Evolutionary conservation across 2,888 invertebrate genomes (phyloP).

Genomic region (Eurytoma adleriae): DNA sequence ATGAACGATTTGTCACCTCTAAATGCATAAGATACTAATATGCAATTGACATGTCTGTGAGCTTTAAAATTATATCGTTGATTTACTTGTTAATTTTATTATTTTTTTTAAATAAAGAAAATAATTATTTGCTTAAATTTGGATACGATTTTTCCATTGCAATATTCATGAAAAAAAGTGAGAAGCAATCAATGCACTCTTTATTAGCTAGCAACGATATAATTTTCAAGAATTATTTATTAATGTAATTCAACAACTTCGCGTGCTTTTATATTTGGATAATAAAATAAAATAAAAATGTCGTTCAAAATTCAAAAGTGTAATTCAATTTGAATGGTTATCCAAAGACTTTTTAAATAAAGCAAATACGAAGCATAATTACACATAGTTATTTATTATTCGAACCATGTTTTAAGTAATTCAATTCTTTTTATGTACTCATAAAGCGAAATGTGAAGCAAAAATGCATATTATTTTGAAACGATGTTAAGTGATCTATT

Average conservation of each 20-base stretch:
- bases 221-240: constrained; percentile 26
- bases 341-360: not conserved
- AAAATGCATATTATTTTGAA: no score
- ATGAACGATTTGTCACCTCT: not conserved
- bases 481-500: no score
- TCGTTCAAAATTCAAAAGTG: constrained; percentile 29
- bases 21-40: not conserved
- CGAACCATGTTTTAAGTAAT: no score
- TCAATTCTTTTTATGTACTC: no score
- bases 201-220: constrained; percentile 14
- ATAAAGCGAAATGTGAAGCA: no score
- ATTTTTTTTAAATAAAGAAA: no score
- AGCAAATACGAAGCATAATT: no score
- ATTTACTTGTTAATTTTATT: not conserved
- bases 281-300: constrained; percentile 37
- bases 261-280: constrained; percentile 41
- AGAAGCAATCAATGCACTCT: not conserved
- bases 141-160: not conserved
- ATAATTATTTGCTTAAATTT: not conserved
- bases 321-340: not conserved
- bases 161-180: constrained; percentile 8
- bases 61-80: constrained; percentile 32
- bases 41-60: constrained; percentile 28
- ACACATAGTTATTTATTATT: not conserved
- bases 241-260: constrained; percentile 22